Evolutionary conservation across 1,140 invertebrate genomes (phyloP).

Genomic region (Liolophura sinensis): DNA sequence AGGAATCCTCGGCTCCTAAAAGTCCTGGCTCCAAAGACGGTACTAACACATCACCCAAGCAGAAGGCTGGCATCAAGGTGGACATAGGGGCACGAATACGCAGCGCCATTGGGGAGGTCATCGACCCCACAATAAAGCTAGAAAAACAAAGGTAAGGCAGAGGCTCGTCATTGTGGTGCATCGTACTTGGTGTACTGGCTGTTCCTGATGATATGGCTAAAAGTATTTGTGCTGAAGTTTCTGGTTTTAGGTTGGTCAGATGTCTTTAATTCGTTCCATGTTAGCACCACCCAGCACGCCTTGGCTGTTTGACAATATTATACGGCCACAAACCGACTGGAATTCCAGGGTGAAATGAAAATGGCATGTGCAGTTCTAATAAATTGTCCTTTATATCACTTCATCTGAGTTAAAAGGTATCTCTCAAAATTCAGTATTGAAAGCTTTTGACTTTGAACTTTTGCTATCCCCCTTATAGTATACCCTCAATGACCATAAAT

Average conservation of each 20-base stretch:
- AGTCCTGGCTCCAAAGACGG: too few relatives aligned
- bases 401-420: neutral
- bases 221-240: neutral
- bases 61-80: neutral
- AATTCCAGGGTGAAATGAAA: too few relatives aligned
- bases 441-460: too few relatives aligned
- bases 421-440: neutral
- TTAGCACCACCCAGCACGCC: too few relatives aligned
- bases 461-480: too few relatives aligned
- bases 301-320: too few relatives aligned
- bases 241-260: neutral
- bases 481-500: too few relatives aligned
- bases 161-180: neutral
- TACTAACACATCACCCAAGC: conserved; percentile 1
- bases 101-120: conserved; percentile 69
- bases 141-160: conserved; percentile 79
- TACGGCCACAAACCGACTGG: too few relatives aligned
- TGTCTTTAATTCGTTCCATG: neutral
- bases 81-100: conserved; percentile 42
- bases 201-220: neutral
- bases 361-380: neutral
- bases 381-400: too few relatives aligned
- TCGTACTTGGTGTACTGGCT: neutral
- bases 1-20: too few relatives aligned
- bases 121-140: conserved; percentile 78